Evolutionary conservation across 2,113 vertebrate genomes (phyloP).

Genomic region (Girardinichthys multiradiatus): DNA sequence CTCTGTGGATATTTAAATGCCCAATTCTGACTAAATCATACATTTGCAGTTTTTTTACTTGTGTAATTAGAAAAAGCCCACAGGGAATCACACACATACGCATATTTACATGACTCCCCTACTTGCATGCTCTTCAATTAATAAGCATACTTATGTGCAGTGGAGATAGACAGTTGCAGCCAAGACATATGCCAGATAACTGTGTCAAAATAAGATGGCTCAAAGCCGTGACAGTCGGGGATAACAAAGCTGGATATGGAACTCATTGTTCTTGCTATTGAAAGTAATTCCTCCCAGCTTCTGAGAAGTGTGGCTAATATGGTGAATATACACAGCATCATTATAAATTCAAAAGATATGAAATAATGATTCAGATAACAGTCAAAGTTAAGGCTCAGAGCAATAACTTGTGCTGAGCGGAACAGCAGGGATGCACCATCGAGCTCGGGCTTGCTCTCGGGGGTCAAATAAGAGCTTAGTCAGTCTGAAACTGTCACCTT

Average conservation of each 20-base stretch:
- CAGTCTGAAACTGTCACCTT: constrained; percentile 46
- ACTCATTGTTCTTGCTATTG: constrained; percentile 46
- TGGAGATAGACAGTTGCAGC: constrained; percentile 17
- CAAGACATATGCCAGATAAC: constrained; percentile 50
- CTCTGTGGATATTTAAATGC: constrained; percentile 56
- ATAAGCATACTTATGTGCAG: constrained; percentile 17
- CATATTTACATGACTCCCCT: constrained; percentile 7
- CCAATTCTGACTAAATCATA: constrained; percentile 48
- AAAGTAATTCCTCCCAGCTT: constrained; percentile 39
- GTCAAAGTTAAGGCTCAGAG: constrained; percentile 44
- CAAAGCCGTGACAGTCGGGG: constrained; percentile 47
- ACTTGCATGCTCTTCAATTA: constrained; percentile 13
- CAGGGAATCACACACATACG: constrained; percentile 19
- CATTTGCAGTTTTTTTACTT: constrained; percentile 25
- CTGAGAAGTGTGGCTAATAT: constrained; percentile 65
- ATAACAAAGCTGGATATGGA: constrained; percentile 56
- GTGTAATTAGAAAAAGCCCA: constrained; percentile 25
- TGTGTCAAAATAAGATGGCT: constrained; percentile 21
- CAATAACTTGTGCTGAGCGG: constrained; percentile 40
- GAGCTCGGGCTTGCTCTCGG: constrained; percentile 24
- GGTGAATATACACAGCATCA: constrained; percentile 61
- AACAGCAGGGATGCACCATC: constrained; percentile 16
- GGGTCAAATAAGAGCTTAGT: constrained; percentile 47
- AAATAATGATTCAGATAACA: constrained; percentile 64
- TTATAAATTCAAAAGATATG: constrained; percentile 63